A percentile compares a stretch with the other conserved stretches of the same genome.
Conservation (phyloP, 2,797 vertebrate species). For the Mus caroli region DNA sequence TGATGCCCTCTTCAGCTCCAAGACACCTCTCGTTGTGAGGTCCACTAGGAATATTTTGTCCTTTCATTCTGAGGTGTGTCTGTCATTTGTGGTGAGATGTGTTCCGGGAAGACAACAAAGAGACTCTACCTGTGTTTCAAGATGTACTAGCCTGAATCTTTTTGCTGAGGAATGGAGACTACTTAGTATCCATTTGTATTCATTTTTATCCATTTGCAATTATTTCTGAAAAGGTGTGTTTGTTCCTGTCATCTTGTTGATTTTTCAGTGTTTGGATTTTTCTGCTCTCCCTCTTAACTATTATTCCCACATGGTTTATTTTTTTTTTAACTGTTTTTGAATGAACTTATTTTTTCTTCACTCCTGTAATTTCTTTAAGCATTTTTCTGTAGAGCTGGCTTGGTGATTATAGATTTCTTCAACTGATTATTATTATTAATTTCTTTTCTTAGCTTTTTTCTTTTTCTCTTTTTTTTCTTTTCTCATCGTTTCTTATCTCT, state of each 20-base stretch:
- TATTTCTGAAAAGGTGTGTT: not conserved
- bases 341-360: not conserved
- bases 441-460: not conserved
- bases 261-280: not conserved
- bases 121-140: not conserved
- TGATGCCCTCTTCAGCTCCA: too few relatives aligned
- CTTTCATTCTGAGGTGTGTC: not conserved
- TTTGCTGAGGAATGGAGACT: not conserved
- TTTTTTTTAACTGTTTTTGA: not conserved
- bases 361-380: not conserved
- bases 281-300: not conserved
- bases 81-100: not conserved
- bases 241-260: not conserved
- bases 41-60: not conserved
- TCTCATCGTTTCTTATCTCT: fast-evolving
- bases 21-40: not conserved
- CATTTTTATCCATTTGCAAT: not conserved
- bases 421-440: not conserved
- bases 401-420: not conserved
- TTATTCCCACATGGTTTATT: not conserved
- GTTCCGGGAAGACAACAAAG: not conserved
- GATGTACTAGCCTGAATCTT: not conserved
- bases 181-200: not conserved
- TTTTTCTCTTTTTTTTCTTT: too few relatives aligned
- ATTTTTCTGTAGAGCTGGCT: not conserved